Conservation (phyloP, 1,140 invertebrate species). For the Drosophila lacteicornis region DNA sequence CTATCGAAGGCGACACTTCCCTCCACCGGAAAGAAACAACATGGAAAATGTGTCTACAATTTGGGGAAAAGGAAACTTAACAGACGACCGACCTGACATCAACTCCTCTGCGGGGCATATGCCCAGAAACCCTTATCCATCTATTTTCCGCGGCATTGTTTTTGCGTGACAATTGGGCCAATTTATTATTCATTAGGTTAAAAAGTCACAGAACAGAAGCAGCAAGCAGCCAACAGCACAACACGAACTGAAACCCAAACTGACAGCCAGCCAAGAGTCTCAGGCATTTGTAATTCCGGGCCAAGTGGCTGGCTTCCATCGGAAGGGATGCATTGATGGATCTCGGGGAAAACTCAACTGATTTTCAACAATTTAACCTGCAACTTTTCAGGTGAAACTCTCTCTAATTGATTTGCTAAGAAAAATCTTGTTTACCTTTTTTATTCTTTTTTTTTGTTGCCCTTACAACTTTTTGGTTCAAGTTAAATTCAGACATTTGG, state of each 20-base stretch:
- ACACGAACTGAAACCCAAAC: conserved; percentile 48
- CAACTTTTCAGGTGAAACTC: conserved; percentile 46
- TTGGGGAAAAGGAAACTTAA: conserved; percentile 66
- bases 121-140: conserved; percentile 61
- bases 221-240: conserved; percentile 40
- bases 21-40: conserved; percentile 24
- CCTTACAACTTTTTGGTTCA: conserved; percentile 23
- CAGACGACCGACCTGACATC: conserved; percentile 47
- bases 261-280: conserved; percentile 74
- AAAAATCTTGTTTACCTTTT: conserved; percentile 39
- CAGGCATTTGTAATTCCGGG: conserved; percentile 64
- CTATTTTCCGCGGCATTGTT: conserved; percentile 66
- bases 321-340: conserved; percentile 31
- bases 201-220: conserved; percentile 66
- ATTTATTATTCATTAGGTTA: conserved; percentile 83
- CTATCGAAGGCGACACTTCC: conserved; percentile 71
- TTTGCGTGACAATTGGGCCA: conserved; percentile 81
- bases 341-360: conserved; percentile 9
- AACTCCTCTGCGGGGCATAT: conserved; percentile 25
- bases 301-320: conserved; percentile 30
- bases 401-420: conserved; percentile 69
- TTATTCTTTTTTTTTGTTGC: not conserved
- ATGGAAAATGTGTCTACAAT: conserved; percentile 70
- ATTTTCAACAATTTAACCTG: conserved; percentile 49
- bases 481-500: conserved; percentile 39